A percentile compares a stretch with the other conserved stretches of the same genome.
Evolutionary conservation across 2,113 vertebrate genomes (phyloP).

Genomic region (Tychaedon coryphoeus): DNA sequence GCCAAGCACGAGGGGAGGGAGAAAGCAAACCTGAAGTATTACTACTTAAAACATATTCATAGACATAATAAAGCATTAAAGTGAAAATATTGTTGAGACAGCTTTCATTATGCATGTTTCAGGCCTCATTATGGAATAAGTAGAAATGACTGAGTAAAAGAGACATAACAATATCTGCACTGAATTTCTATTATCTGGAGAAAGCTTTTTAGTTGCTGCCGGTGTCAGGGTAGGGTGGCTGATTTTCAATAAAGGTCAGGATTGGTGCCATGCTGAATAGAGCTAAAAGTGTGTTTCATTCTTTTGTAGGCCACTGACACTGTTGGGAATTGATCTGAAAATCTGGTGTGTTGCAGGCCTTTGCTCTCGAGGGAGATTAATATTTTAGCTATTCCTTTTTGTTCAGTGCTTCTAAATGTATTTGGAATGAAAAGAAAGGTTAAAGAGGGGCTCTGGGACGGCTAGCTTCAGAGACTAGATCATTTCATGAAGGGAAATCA

Average conservation of each 20-base stretch:
- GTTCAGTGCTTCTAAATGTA: conserved; percentile 83
- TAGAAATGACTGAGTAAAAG: conserved; percentile 87
- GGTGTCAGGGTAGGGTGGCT: conserved; percentile 76
- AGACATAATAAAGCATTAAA: conserved; percentile 93
- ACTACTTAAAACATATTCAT: conserved; percentile 82
- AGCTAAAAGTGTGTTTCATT: conserved; percentile 79
- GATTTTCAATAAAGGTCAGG: conserved; percentile 83
- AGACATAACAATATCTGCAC: conserved; percentile 82
- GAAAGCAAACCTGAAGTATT: conserved; percentile 71
- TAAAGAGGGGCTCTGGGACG: conserved; percentile 86
- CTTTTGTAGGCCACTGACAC: conserved; percentile 81
- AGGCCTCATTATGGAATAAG: conserved; percentile 87
- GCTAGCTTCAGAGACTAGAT: conserved; percentile 89
- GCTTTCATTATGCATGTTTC: conserved; percentile 93
- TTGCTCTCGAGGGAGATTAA: conserved; percentile 85
- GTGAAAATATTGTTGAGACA: conserved; percentile 94
- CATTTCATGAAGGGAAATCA: conserved; percentile 99
- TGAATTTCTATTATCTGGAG: conserved; percentile 88
- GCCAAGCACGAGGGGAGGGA: conserved; percentile 1
- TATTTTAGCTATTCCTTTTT: conserved; percentile 86
- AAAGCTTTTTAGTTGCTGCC: conserved; percentile 73
- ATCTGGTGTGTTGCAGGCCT: conserved; percentile 80
- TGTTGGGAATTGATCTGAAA: conserved; percentile 86
- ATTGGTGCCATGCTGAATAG: conserved; percentile 76
- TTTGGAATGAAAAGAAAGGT: conserved; percentile 87